Percentiles rank a stretch among this genome's conserved stretches.
Evolutionary conservation across 2,888 invertebrate species (phyloP).

Genomic region (Sarcophaga rosellei): DNA sequence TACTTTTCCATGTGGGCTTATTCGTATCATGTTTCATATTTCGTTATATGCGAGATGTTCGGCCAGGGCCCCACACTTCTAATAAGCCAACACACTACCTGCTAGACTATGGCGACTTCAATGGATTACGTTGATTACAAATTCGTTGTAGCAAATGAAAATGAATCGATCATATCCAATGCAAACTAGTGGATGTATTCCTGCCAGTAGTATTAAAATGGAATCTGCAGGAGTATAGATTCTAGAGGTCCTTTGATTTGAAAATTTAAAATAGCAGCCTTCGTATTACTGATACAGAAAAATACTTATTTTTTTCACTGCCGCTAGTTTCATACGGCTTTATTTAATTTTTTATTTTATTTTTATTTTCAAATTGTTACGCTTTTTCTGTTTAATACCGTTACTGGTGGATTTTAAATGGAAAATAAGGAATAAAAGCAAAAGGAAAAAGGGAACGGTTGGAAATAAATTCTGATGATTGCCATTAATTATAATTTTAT

Average conservation of each 20-base stretch:
- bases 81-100: no score
- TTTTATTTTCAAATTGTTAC: neutral
- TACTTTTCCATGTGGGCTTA: no score
- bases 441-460: neutral
- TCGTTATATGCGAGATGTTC: no score
- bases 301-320: slow-evolving; percentile 17
- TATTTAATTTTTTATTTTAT: neutral
- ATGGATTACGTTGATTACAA: no score
- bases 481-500: slow-evolving; percentile 68
- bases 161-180: no score
- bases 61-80: no score
- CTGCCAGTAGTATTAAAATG: no score
- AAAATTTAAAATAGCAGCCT: neutral
- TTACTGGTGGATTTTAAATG: neutral
- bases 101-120: no score
- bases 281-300: slow-evolving; percentile 2
- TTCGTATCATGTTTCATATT: no score
- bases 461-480: slow-evolving; percentile 58
- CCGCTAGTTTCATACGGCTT: neutral
- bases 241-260: neutral
- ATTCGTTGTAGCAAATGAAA: no score
- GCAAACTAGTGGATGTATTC: no score
- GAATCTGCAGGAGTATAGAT: no score
- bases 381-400: neutral
- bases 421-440: neutral